Percentiles rank a stretch among this genome's conserved stretches.
Evolutionary conservation across 2,113 vertebrate species (phyloP).

Genomic region (Puma concolor): DNA sequence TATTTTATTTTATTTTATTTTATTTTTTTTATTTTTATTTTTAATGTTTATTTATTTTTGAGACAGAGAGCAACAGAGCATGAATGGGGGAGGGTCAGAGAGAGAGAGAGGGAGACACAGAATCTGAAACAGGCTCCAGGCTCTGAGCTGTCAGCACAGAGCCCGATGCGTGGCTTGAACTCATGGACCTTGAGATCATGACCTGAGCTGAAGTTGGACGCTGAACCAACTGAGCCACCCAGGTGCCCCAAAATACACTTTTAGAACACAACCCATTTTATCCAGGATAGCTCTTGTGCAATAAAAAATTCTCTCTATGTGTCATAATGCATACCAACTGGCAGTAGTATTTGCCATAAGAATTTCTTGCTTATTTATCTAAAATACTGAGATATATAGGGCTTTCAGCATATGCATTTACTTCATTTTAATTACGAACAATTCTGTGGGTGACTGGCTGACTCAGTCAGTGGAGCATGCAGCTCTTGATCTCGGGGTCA

Average conservation of each 20-base stretch:
- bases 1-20: conserved; percentile 1
- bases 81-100: no score
- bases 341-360: neutral
- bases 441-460: neutral
- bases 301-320: neutral
- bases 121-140: no score
- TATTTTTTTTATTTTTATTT: neutral
- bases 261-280: conserved; percentile 13
- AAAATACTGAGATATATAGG: neutral
- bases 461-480: neutral
- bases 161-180: no score
- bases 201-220: no score
- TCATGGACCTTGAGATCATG: no score
- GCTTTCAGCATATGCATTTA: neutral
- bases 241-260: neutral
- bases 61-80: no score
- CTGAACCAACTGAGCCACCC: no score
- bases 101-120: no score
- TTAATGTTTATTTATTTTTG: no score
- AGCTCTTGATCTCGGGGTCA: neutral
- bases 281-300: neutral
- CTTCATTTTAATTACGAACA: conserved; percentile 17
- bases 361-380: neutral
- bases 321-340: neutral
- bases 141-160: no score